Evolutionary conservation across 1,140 invertebrate species (phyloP).

Genomic region (Lordiphosa stackelbergi): DNA sequence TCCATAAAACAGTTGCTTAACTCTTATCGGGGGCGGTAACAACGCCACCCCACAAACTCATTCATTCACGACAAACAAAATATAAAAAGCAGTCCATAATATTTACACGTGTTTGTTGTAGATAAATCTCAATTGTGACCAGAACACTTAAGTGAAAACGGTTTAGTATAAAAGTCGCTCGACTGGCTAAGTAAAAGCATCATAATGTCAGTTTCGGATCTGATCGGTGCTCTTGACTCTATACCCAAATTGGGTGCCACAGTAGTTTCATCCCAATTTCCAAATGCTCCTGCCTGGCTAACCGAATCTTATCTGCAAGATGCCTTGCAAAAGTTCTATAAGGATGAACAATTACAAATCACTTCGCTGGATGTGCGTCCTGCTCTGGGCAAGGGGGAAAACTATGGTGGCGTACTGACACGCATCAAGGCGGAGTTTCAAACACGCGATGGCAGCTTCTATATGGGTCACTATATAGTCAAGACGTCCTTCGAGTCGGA

Average conservation of each 20-base stretch:
- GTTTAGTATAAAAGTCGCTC: slow-evolving; percentile 38
- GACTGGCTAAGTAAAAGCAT: background rate
- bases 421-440: slow-evolving; percentile 36
- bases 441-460: too few relatives aligned
- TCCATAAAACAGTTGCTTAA: slow-evolving; percentile 4
- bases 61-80: slow-evolving; percentile 5
- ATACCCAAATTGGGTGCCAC: slow-evolving; percentile 34
- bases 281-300: slow-evolving; percentile 59
- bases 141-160: slow-evolving; percentile 18
- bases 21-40: background rate
- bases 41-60: background rate
- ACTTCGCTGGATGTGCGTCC: slow-evolving; percentile 41
- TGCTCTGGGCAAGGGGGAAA: slow-evolving; percentile 72
- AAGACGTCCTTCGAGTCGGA: slow-evolving; percentile 69
- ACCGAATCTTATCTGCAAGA: slow-evolving; percentile 51
- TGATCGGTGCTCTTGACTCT: slow-evolving; percentile 50
- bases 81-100: background rate
- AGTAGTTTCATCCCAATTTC: slow-evolving; percentile 3
- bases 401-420: slow-evolving; percentile 67
- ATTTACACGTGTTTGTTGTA: slow-evolving; percentile 4
- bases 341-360: slow-evolving; percentile 46
- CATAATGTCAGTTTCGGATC: slow-evolving; percentile 60
- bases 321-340: slow-evolving; percentile 45
- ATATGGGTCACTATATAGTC: slow-evolving; percentile 37
- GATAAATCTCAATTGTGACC: slow-evolving; percentile 44